A percentile compares a stretch with the other conserved stretches of the same genome.
Conservation (phyloP, 1,140 invertebrate species). For the Vanessa atalanta region DNA sequence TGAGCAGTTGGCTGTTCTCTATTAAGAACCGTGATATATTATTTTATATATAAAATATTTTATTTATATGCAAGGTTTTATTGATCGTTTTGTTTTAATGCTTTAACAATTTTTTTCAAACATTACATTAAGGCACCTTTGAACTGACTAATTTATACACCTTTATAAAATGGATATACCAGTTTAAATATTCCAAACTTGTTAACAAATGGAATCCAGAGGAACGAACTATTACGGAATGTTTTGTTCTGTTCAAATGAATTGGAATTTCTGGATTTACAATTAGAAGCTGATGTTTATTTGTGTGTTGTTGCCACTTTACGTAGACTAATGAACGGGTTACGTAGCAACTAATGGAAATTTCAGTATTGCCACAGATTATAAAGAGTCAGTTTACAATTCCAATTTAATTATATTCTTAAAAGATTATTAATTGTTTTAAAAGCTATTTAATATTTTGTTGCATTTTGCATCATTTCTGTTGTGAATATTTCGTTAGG, state of each 20-base stretch:
- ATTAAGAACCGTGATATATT: too few species aligned
- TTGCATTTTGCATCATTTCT: too few species aligned
- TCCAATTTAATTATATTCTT: neutral
- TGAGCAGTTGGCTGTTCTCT: too few species aligned
- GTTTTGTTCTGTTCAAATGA: constrained; percentile 31
- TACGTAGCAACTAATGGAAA: constrained; percentile 47
- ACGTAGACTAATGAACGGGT: constrained; percentile 50
- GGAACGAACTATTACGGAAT: constrained; percentile 24
- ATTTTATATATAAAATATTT: too few species aligned
- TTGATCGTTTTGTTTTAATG: too few species aligned
- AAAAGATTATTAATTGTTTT: neutral
- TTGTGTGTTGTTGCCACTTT: constrained; percentile 43
- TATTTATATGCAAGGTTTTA: too few species aligned
- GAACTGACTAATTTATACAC: neutral
- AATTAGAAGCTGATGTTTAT: constrained; percentile 42
- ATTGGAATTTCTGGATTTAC: constrained; percentile 36
- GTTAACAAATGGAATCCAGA: constrained; percentile 9
- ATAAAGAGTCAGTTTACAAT: constrained; percentile 4
- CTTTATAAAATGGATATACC: constrained; percentile 7
- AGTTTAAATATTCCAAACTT: constrained; percentile 9
- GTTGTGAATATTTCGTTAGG: too few species aligned
- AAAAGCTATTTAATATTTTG: too few species aligned
- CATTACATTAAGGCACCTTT: too few species aligned
- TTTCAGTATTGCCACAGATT: constrained; percentile 39
- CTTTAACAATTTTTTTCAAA: too few species aligned